Conservation (phyloP, 2,113 vertebrate genomes). For the Montifringilla adamsi region DNA sequence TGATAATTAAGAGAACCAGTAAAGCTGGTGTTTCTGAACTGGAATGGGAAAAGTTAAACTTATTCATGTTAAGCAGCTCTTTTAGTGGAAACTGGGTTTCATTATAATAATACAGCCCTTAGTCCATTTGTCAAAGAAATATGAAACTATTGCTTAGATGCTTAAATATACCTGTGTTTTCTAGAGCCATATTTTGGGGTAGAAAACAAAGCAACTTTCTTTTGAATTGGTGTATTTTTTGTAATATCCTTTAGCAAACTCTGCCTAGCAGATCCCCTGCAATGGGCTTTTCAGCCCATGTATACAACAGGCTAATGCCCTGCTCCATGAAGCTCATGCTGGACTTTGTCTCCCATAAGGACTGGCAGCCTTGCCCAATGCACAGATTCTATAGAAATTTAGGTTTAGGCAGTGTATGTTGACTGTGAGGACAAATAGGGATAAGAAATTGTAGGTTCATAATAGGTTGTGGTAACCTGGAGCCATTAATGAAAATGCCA, state of each 20-base stretch:
- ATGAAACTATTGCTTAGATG: background rate
- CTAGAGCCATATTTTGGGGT: background rate
- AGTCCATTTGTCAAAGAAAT: background rate
- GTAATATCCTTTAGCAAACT: background rate
- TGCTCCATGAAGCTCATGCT: background rate
- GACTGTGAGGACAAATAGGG: background rate
- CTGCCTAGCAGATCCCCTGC: background rate
- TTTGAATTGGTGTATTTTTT: background rate
- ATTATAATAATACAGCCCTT: background rate
- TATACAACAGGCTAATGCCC: background rate
- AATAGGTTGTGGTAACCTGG: background rate
- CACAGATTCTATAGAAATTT: background rate
- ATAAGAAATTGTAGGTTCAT: background rate
- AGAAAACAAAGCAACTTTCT: background rate
- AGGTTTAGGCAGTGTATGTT: background rate
- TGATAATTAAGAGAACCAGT: background rate
- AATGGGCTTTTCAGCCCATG: background rate
- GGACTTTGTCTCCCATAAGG: background rate
- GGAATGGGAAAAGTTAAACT: background rate
- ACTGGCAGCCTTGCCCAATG: background rate
- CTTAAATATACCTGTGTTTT: background rate
- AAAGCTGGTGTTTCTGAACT: background rate
- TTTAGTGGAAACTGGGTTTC: background rate
- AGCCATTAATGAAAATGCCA: background rate
- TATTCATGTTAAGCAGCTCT: background rate